These are phyloP conservation scores for Megalops atlanticus DNA, from an alignment of 2,113 vertebrate species.

Conservation along the genomic window DNA sequence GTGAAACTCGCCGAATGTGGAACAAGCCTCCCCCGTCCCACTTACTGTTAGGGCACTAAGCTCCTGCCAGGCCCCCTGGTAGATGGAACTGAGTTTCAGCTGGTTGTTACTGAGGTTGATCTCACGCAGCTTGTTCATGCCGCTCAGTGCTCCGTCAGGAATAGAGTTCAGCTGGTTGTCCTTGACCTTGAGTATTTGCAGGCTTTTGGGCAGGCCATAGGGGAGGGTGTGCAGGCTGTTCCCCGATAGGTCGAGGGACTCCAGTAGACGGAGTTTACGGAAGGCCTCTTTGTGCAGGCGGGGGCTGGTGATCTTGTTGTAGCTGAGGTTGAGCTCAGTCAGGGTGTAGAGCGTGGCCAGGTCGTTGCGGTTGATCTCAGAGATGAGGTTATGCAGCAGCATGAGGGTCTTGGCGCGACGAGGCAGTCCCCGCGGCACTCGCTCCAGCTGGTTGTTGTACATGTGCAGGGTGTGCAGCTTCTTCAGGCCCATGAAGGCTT, in stretches of 20 bases:
- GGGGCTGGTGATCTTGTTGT: constrained; percentile 87
- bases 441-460: constrained; percentile 93
- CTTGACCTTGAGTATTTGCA: constrained; percentile 85
- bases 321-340: constrained; percentile 94
- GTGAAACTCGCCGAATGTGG: no score
- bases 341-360: constrained; percentile 86
- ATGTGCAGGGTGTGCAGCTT: constrained; percentile 94
- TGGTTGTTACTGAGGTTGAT: constrained; percentile 86
- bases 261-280: constrained; percentile 86
- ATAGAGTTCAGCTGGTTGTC: constrained; percentile 82
- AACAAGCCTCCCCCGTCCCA: background rate
- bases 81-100: constrained; percentile 83
- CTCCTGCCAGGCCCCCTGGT: constrained; percentile 87
- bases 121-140: constrained; percentile 87
- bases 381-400: constrained; percentile 91
- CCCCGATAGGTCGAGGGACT: constrained; percentile 88
- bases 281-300: constrained; percentile 89
- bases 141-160: constrained; percentile 77
- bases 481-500: constrained; percentile 91
- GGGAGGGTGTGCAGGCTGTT: constrained; percentile 82
- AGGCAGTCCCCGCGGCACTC: constrained; percentile 87
- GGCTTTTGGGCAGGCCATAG: constrained; percentile 85
- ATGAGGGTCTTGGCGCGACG: constrained; percentile 91
- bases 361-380: constrained; percentile 87
- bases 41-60: constrained; percentile 82